Evolutionary conservation across 2,888 invertebrate species (phyloP).

Genomic region (Actias luna): DNA sequence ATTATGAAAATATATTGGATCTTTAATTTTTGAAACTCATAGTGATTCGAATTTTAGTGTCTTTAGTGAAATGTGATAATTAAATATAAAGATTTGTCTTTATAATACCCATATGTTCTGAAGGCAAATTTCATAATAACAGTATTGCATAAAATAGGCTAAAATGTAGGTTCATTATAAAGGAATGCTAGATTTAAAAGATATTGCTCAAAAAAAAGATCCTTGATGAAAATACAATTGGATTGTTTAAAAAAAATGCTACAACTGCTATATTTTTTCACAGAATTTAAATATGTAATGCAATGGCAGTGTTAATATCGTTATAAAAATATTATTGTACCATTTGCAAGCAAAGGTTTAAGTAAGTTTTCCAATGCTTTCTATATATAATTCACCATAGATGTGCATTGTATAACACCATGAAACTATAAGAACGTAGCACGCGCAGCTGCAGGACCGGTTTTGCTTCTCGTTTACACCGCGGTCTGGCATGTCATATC

Average conservation of each 20-base stretch:
- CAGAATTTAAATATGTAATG: too few relatives aligned
- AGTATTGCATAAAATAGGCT: neutral
- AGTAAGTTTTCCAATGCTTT: neutral
- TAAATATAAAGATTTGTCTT: neutral
- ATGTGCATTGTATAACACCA: slow-evolving; percentile 17
- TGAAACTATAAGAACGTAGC: slow-evolving; percentile 43
- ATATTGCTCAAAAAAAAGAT: too few relatives aligned
- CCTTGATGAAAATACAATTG: neutral
- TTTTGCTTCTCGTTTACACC: slow-evolving; percentile 67
- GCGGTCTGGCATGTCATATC: slow-evolving; percentile 49
- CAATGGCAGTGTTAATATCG: neutral
- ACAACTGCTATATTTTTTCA: too few relatives aligned
- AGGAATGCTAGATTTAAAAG: neutral
- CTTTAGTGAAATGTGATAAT: neutral
- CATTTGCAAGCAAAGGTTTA: neutral
- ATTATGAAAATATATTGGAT: neutral
- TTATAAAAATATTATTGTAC: neutral
- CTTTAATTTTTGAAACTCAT: neutral
- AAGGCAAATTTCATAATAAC: neutral
- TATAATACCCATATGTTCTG: neutral
- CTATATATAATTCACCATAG: slow-evolving; percentile 11
- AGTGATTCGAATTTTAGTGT: neutral
- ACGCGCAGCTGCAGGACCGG: slow-evolving; percentile 79
- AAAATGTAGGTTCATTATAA: neutral
- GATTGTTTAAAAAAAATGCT: neutral